These are phyloP conservation scores for Octodonta nipae DNA, from an alignment of 2,888 invertebrate genomes.

Conservation along the genomic window DNA sequence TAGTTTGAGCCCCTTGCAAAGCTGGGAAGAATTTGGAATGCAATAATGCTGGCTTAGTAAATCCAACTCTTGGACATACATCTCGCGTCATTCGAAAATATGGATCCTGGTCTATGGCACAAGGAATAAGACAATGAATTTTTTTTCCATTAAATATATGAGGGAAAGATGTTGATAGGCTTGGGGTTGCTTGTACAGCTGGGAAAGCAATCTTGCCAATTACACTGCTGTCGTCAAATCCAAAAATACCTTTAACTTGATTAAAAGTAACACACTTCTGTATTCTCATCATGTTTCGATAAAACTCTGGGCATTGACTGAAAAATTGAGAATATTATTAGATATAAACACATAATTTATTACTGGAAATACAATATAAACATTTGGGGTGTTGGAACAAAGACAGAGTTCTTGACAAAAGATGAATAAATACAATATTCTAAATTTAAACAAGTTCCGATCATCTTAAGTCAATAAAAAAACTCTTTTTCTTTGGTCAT, in stretches of 20 bases:
- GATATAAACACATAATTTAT: too few species aligned
- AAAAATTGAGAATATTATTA: slow-evolving; percentile 7
- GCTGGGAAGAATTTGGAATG: slow-evolving; percentile 56
- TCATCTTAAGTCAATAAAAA: too few species aligned
- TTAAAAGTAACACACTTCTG: slow-evolving; percentile 94
- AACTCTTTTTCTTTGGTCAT: too few species aligned
- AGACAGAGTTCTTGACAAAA: too few species aligned
- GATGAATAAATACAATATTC: too few species aligned
- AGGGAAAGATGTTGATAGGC: slow-evolving; percentile 79
- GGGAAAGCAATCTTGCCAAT: slow-evolving; percentile 97
- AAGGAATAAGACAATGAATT: slow-evolving; percentile 80
- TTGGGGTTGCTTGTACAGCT: slow-evolving; percentile 89
- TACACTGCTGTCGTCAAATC: slow-evolving; percentile 88
- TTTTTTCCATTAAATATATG: slow-evolving; percentile 72
- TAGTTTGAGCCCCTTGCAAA: slow-evolving; percentile 89
- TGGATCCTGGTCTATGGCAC: slow-evolving; percentile 99
- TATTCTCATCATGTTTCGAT: slow-evolving; percentile 81
- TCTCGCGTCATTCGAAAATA: slow-evolving; percentile 98
- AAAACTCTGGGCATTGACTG: slow-evolving; percentile 79
- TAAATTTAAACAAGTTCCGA: too few species aligned
- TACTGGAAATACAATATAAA: too few species aligned
- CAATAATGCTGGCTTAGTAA: slow-evolving; percentile 73
- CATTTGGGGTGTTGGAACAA: too few species aligned
- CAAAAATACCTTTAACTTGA: slow-evolving; percentile 96
- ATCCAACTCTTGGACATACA: slow-evolving; percentile 82